Conservation (phyloP, 2,888 invertebrate genomes). For the Acrocyrtus sp. region DNA sequence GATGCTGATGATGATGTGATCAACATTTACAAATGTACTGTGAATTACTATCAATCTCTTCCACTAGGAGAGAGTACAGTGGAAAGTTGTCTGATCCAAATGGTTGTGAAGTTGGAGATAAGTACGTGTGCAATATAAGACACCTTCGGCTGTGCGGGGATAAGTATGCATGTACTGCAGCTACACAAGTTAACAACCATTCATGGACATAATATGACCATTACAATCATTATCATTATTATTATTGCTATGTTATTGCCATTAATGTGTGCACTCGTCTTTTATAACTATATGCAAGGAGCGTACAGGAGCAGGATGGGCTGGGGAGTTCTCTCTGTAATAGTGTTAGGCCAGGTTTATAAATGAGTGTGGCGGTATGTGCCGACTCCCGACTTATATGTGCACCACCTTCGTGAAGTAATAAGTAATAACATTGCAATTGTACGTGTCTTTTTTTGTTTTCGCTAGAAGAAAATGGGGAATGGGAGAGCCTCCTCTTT, state of each 20-base stretch:
- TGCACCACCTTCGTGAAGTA: too few relatives aligned
- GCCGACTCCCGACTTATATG: too few relatives aligned
- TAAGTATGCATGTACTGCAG: background rate
- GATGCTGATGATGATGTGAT: conserved; percentile 39
- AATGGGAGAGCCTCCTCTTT: conserved; percentile 23
- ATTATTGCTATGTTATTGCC: conserved; percentile 51
- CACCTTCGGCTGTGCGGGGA: background rate
- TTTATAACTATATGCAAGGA: conserved; percentile 43
- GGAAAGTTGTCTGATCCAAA: background rate
- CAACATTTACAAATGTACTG: conserved; percentile 46
- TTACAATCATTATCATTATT: conserved; percentile 51
- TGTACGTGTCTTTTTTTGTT: conserved; percentile 48
- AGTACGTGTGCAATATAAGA: background rate
- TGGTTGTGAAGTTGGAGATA: background rate
- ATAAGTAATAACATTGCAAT: conserved; percentile 30
- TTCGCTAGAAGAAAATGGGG: conserved; percentile 41
- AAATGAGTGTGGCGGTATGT: conserved; percentile 4
- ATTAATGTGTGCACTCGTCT: conserved; percentile 47
- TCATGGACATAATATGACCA: conserved; percentile 45
- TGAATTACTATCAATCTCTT: conserved; percentile 31
- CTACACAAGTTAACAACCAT: conserved; percentile 48
- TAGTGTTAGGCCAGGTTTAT: conserved; percentile 34
- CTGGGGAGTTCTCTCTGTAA: background rate
- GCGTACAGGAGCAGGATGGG: conserved; percentile 1
- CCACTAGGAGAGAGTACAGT: too few relatives aligned